phyloP scores from a whole-genome alignment of 2,797 vertebrate genomes.

The Pempheris klunzingeri region DNA sequence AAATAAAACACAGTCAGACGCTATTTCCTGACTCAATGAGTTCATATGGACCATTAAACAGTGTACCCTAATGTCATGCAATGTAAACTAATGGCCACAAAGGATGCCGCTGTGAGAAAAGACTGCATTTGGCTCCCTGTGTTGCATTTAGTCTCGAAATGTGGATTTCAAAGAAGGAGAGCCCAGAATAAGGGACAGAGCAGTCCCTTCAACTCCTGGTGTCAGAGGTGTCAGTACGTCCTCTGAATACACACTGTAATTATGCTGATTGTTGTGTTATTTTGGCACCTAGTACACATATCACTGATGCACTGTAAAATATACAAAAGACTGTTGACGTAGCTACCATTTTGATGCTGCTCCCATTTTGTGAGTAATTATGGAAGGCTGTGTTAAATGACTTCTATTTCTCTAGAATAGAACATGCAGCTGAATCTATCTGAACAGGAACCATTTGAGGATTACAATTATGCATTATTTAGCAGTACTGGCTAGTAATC shows the following conservation, averaged over 20 bases:
- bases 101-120: not conserved
- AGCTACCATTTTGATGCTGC: not conserved
- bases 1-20: too few species aligned
- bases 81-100: too few species aligned
- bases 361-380: too few species aligned
- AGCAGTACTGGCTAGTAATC: constrained; percentile 21
- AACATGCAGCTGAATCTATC: not conserved
- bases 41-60: too few species aligned
- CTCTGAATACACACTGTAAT: not conserved
- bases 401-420: not conserved
- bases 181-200: not conserved
- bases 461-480: constrained; percentile 3
- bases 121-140: not conserved
- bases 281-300: not conserved
- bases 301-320: too few species aligned
- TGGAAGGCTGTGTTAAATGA: not conserved
- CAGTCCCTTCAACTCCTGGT: not conserved
- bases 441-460: not conserved
- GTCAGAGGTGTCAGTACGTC: not conserved
- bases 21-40: too few species aligned
- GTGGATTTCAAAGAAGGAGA: not conserved
- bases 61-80: too few species aligned
- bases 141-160: not conserved
- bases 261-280: not conserved
- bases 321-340: not conserved